phyloP scores from a whole-genome alignment of 2,797 vertebrate species.

The Gymnoscopelus braueri region DNA sequence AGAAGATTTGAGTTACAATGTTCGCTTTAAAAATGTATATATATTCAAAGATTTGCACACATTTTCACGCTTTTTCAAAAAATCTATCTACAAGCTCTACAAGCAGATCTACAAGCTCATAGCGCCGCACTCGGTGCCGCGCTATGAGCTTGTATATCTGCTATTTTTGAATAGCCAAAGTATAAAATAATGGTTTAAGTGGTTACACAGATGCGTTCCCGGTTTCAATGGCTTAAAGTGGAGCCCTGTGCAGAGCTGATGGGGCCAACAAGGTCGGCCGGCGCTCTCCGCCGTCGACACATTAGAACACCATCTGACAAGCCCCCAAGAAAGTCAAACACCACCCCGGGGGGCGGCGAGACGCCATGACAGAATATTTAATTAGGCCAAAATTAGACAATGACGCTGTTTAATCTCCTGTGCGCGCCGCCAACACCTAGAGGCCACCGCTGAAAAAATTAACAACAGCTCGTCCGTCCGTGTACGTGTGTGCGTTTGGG shows the following conservation, averaged over 20 bases:
- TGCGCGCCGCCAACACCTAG: constrained; percentile 52
- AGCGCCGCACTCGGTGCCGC: too few species aligned
- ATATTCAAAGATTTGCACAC: too few species aligned
- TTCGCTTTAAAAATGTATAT: too few species aligned
- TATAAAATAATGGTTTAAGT: too few species aligned
- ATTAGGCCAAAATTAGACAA: constrained; percentile 75
- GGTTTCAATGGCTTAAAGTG: constrained; percentile 40
- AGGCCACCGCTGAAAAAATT: constrained; percentile 53
- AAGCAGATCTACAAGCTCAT: too few species aligned
- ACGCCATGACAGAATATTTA: constrained; percentile 71
- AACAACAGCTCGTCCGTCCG: constrained; percentile 29
- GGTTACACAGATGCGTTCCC: too few species aligned
- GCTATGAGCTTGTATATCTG: too few species aligned
- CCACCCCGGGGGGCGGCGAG: constrained; percentile 62
- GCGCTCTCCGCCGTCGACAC: constrained; percentile 51
- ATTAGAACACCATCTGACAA: constrained; percentile 77
- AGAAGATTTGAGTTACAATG: too few species aligned
- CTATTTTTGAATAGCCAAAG: too few species aligned
- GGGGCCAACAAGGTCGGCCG: constrained; percentile 57
- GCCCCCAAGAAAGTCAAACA: constrained; percentile 52
- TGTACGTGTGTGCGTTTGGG: neutral
- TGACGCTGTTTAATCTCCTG: constrained; percentile 63
- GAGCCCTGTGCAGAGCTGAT: constrained; percentile 60
- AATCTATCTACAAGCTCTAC: too few species aligned
- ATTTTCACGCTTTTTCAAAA: too few species aligned